phyloP scores from a whole-genome alignment of 2,888 invertebrate genomes.

The Girardia tigrina region DNA sequence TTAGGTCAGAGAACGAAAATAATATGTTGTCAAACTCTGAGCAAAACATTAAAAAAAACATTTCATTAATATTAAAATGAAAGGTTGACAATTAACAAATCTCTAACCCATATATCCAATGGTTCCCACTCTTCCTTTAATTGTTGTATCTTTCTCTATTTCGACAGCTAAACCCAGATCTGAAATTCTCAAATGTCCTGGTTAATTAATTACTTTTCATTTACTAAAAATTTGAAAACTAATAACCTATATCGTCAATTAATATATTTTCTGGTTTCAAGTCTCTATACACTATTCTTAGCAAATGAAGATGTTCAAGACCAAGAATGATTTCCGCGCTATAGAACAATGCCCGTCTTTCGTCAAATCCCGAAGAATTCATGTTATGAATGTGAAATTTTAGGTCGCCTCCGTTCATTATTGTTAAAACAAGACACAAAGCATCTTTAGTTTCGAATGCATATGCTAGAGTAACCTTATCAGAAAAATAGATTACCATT shows the following conservation, averaged over 20 bases:
- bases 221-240: neutral
- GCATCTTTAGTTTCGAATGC: constrained; percentile 99
- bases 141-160: constrained; percentile 87
- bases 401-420: constrained; percentile 98
- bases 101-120: constrained; percentile 87
- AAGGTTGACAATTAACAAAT: no score
- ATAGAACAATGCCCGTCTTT: constrained; percentile 76
- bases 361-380: constrained; percentile 70
- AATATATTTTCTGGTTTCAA: constrained; percentile 99
- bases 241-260: constrained; percentile 72
- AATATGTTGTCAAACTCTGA: no score
- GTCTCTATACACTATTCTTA: constrained; percentile 89
- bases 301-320: constrained; percentile 72
- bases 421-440: constrained; percentile 85
- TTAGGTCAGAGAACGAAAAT: no score
- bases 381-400: constrained; percentile 99
- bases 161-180: constrained; percentile 95
- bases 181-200: constrained; percentile 85
- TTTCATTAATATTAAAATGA: no score
- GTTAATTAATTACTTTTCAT: no score
- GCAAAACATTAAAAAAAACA: no score
- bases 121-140: constrained; percentile 89
- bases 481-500: constrained; percentile 35
- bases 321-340: constrained; percentile 88
- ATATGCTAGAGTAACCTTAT: constrained; percentile 80